A percentile compares a stretch with the other conserved stretches of the same genome.
phyloP scores from a whole-genome alignment of 2,113 vertebrate species.

The Equus quagga region DNA sequence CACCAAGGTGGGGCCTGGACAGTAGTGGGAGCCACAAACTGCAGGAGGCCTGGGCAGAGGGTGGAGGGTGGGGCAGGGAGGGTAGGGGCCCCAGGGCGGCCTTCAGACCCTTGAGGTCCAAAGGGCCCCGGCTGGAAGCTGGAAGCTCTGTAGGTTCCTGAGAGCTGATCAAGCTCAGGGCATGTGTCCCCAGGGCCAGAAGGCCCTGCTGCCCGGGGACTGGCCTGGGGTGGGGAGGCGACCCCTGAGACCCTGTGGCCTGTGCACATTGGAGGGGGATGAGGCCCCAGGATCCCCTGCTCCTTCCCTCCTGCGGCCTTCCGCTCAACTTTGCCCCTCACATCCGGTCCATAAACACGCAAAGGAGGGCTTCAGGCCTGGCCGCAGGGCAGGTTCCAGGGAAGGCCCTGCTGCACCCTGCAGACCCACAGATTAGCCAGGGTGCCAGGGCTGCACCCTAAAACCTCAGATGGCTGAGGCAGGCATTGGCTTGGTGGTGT shows the following conservation, averaged over 20 bases:
- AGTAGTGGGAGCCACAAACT: background rate
- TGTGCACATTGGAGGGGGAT: no score
- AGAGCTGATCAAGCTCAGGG: background rate
- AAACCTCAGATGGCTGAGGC: background rate
- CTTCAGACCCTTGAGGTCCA: background rate
- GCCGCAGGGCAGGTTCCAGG: slow-evolving; percentile 29
- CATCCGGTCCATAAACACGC: background rate
- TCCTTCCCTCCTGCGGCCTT: background rate
- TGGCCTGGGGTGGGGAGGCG: background rate
- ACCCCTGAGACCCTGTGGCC: background rate
- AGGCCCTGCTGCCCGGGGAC: no score
- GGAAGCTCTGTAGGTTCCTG: background rate
- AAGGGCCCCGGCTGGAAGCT: background rate
- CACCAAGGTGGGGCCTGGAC: background rate
- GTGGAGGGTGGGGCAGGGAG: background rate
- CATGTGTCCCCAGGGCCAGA: background rate
- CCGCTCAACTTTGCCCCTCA: background rate
- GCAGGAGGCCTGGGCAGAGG: background rate
- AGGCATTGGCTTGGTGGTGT: no score
- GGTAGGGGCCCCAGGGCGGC: background rate
- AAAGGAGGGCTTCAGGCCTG: background rate
- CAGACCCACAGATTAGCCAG: background rate
- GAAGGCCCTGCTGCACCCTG: background rate
- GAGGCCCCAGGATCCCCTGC: background rate
- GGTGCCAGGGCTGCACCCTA: background rate